phyloP scores from a whole-genome alignment of 2,113 vertebrate genomes.

The Zosterops hypoxanthus region DNA sequence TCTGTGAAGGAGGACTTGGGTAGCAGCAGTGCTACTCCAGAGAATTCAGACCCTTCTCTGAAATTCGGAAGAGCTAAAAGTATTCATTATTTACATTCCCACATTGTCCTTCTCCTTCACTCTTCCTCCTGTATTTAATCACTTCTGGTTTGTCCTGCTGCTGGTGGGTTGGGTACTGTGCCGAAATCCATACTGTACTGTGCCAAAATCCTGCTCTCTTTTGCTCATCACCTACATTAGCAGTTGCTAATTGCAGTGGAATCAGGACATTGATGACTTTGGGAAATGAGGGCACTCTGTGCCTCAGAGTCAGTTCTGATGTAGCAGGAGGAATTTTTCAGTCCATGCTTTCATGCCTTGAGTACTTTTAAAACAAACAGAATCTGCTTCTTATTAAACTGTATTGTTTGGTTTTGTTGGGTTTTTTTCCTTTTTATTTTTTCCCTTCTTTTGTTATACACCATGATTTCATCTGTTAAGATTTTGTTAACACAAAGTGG shows the following conservation, averaged over 20 bases:
- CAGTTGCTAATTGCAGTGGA: background rate
- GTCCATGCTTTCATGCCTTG: background rate
- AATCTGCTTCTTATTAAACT: slow-evolving; percentile 6
- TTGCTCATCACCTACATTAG: background rate
- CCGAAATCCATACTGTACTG: background rate
- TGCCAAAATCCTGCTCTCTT: background rate
- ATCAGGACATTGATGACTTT: background rate
- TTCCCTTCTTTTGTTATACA: slow-evolving; percentile 49
- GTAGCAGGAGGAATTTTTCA: background rate
- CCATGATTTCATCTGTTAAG: slow-evolving; percentile 69
- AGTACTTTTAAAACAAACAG: background rate
- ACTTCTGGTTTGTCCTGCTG: background rate
- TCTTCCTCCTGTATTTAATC: background rate
- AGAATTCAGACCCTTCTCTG: background rate
- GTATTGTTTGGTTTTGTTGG: background rate
- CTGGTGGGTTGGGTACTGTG: background rate
- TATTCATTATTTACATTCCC: background rate
- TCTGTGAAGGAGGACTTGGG: background rate
- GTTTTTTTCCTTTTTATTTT: background rate
- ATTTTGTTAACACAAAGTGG: slow-evolving; percentile 65
- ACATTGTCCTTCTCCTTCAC: background rate
- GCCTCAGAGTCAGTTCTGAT: background rate
- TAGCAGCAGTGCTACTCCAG: background rate
- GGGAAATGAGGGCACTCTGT: slow-evolving; percentile 19
- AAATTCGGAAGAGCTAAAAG: background rate